A percentile compares a stretch with the other conserved stretches of the same genome.
Evolutionary conservation across 2,113 vertebrate species (phyloP).

Genomic region (Cranoglanis bouderius): DNA sequence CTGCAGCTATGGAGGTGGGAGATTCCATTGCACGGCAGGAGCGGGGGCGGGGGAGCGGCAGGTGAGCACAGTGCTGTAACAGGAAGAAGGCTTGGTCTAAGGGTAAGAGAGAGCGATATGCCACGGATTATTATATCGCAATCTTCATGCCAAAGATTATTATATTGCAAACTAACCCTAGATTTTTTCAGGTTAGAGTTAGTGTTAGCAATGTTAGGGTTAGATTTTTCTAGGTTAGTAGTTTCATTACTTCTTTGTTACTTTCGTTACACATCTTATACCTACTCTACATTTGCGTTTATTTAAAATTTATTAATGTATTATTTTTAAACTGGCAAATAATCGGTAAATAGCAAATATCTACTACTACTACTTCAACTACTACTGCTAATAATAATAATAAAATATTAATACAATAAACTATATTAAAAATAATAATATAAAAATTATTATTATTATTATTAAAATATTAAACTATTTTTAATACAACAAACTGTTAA

Average conservation of each 20-base stretch:
- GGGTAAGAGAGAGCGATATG: constrained; percentile 45
- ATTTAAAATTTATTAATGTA: background rate
- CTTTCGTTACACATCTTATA: background rate
- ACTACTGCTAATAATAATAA: background rate
- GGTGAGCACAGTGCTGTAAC: constrained; percentile 48
- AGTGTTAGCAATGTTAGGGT: background rate
- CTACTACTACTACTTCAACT: background rate
- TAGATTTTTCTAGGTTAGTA: background rate
- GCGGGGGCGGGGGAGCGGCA: constrained; percentile 67
- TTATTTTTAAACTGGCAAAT: background rate
- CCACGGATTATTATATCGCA: background rate
- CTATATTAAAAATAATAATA: no score
- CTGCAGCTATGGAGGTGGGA: constrained; percentile 70
- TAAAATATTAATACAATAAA: background rate
- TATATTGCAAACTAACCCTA: background rate
- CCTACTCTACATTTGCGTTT: background rate
- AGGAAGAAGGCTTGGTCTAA: constrained; percentile 60
- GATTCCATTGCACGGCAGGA: constrained; percentile 58
- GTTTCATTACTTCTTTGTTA: background rate
- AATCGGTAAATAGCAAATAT: background rate
- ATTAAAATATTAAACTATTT: background rate
- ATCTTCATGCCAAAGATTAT: background rate
- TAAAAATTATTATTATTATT: no score
- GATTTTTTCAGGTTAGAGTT: background rate
- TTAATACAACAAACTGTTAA: background rate